Base-by-base conservation (phyloP, 2,797 vertebrate genomes). In the Sphaeramia orbicularis region DNA sequence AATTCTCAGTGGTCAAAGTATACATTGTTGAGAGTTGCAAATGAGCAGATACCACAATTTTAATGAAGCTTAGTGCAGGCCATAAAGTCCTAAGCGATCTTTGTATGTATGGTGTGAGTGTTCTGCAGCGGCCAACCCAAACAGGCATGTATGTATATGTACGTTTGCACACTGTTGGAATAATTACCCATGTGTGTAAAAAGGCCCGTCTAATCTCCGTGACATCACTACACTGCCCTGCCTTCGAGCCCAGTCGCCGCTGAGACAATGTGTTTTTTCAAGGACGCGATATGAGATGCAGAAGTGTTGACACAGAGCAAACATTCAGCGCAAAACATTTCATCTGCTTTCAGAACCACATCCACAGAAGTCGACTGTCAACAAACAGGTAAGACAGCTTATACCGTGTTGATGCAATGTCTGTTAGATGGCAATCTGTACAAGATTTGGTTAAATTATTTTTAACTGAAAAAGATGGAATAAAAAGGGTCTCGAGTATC, bases 161-260 rank as follows among this genome's bases (percentile, higher is more conserved):
- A 21, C 6, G 36, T 47, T 19, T 63, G n/a, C 13, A 7, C 2
- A 52, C 64, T 62, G 62, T 66, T 73, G 74, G 49, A 67, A 74
- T 52, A 69, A 57, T 14, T 38, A 19, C 48, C 21, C 32, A 13
- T 50, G 30, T 41, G 42, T 64, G 56, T 49, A 21, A 37, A 27
- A 76, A 21, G 24, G 6, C 24, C 24, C 2, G 8, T 37, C 71
- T 85, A 91, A 76, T 90, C 65, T 49, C 35, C 10, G 4, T 65
- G 51, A 55, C 72, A 67, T 62, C 51, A 53, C 52, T 21, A 24
- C 40, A 66, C 70, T 53, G 56, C 32, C 37, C 57, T 5, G 40
- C 49, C 15, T 24, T 35, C 48, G 15, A 21, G 41, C 15, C 16
- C 27, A n/a, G 12, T 15, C 15, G 21, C 35, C 14, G 19, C 35